These are phyloP conservation scores for Uropetala carovei DNA, from an alignment of 2,888 invertebrate species.

Conservation along the genomic window DNA sequence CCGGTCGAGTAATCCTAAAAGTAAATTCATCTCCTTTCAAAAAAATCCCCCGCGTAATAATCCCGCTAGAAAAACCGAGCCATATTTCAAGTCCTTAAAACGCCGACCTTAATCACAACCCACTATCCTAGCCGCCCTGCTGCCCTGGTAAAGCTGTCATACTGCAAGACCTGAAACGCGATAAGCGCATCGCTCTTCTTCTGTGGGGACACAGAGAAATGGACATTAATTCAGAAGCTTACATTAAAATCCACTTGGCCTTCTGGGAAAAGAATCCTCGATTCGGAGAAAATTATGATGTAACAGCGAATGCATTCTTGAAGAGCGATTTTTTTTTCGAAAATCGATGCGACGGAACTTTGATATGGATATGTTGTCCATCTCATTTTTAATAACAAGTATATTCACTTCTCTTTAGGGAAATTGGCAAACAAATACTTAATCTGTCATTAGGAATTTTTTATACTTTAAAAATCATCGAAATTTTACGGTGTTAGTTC, in stretches of 20 bases:
- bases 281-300: too few species aligned
- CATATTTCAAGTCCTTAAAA: not conserved
- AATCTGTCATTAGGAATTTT: too few species aligned
- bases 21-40: conserved; percentile 3
- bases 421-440: too few species aligned
- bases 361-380: too few species aligned
- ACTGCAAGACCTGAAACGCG: not conserved
- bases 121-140: not conserved
- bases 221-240: conserved; percentile 5
- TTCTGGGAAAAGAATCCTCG: too few species aligned
- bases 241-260: not conserved
- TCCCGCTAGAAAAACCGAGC: not conserved
- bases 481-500: too few species aligned
- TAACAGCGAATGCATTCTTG: too few species aligned
- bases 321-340: too few species aligned
- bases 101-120: not conserved
- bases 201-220: not conserved
- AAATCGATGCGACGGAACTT: too few species aligned
- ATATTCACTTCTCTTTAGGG: too few species aligned
- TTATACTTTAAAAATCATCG: too few species aligned
- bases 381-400: too few species aligned
- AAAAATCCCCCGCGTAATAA: not conserved
- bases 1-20: not conserved
- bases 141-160: not conserved
- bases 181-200: not conserved